Conservation (phyloP, 2,888 invertebrate species). For the Rotaria macrura region DNA sequence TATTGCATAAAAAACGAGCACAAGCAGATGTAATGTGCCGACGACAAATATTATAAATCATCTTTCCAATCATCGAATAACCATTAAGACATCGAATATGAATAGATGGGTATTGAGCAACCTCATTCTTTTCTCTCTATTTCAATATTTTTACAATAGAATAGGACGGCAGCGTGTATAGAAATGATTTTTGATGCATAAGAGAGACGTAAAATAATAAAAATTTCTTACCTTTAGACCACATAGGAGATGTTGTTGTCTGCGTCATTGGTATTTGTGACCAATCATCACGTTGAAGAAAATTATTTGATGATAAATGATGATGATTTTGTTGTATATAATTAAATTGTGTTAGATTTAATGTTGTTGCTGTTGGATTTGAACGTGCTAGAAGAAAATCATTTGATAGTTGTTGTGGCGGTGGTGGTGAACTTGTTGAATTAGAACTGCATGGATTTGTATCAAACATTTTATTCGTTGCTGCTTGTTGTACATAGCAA, state of each 20-base stretch:
- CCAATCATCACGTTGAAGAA: neutral
- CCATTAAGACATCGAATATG: neutral
- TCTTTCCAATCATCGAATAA: neutral
- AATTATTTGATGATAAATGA: neutral
- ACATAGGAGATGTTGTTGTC: neutral
- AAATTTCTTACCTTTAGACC: neutral
- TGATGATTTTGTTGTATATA: neutral
- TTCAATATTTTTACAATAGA: neutral
- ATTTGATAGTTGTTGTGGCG: neutral
- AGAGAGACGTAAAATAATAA: neutral
- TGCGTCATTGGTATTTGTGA: neutral
- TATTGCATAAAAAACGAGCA: conserved; percentile 5
- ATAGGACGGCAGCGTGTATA: neutral
- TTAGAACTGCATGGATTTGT: neutral
- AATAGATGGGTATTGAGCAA: neutral
- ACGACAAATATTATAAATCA: conserved; percentile 8
- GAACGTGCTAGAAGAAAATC: neutral
- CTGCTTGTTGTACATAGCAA: neutral
- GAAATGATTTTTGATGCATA: neutral
- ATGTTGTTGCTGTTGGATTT: neutral
- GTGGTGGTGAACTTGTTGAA: neutral
- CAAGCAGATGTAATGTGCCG: conserved; percentile 4
- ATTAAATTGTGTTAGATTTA: conserved; percentile 17
- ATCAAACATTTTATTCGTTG: neutral
- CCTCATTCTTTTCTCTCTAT: neutral